Evolutionary conservation across 2,797 vertebrate genomes (phyloP).

Genomic region (Acestrorhynchus altus): DNA sequence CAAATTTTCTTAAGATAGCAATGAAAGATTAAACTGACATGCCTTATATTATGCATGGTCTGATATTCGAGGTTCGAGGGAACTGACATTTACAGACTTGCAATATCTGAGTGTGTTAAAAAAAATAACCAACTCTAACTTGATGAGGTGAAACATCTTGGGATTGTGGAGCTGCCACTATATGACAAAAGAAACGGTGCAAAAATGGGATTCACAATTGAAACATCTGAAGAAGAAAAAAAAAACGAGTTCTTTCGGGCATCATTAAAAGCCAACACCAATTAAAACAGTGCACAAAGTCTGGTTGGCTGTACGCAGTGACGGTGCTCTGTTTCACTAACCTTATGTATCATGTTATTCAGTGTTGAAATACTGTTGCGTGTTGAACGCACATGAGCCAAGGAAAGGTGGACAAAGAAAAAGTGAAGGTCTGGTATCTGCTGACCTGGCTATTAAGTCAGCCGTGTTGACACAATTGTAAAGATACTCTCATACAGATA

Average conservation of each 20-base stretch:
- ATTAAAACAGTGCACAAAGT: neutral
- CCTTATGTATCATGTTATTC: slow-evolving; percentile 7
- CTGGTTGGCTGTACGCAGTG: slow-evolving; percentile 1
- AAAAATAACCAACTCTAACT: neutral
- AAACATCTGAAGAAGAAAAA: neutral
- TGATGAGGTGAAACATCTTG: neutral
- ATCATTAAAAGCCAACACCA: slow-evolving; percentile 19
- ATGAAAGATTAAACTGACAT: slow-evolving; percentile 8
- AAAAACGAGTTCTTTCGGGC: neutral
- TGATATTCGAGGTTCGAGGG: neutral
- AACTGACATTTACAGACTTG: neutral
- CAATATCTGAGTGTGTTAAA: neutral
- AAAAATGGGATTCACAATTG: neutral
- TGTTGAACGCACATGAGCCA: neutral
- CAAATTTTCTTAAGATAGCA: slow-evolving; percentile 35
- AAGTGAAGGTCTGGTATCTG: neutral
- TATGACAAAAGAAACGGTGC: neutral
- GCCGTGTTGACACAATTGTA: neutral
- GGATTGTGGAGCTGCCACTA: neutral
- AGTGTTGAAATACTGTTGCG: neutral
- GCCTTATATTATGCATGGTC: neutral
- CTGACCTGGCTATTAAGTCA: neutral
- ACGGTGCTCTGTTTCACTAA: neutral
- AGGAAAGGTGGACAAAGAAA: neutral
- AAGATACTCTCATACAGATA: too few relatives aligned